Percentiles rank a stretch among this genome's conserved stretches.
phyloP scores from a whole-genome alignment of 2,113 vertebrate species.

The Athene noctua region DNA sequence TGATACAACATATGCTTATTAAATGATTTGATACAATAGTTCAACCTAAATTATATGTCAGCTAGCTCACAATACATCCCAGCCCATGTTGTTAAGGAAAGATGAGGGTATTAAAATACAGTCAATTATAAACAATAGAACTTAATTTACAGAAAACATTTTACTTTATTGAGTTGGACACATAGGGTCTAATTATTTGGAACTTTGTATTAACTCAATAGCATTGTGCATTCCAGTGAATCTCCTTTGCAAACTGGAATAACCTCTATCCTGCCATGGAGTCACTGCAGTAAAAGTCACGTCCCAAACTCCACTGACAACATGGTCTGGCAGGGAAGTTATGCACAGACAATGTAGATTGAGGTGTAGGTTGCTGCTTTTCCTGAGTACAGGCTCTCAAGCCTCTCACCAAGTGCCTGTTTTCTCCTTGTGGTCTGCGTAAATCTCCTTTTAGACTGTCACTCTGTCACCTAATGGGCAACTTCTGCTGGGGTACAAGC shows the following conservation, averaged over 20 bases:
- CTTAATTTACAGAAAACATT: background rate
- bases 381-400: background rate
- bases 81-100: background rate
- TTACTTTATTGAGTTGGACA: background rate
- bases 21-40: background rate
- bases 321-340: fast-evolving
- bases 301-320: too few species aligned
- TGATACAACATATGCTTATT: background rate
- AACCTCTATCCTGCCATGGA: fast-evolving
- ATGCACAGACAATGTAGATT: too few species aligned
- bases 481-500: background rate
- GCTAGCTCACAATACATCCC: background rate
- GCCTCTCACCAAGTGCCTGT: fast-evolving
- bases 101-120: background rate
- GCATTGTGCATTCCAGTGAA: too few species aligned
- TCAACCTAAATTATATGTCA: background rate
- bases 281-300: too few species aligned
- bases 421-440: background rate
- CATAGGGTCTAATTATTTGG: background rate
- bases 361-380: background rate
- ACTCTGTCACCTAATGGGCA: background rate
- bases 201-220: background rate
- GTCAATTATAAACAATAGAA: background rate
- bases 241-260: background rate
- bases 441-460: background rate